Percentiles rank a stretch among this genome's conserved stretches.
Conservation (phyloP, 2,113 vertebrate species). For the Varanus salvator region DNA sequence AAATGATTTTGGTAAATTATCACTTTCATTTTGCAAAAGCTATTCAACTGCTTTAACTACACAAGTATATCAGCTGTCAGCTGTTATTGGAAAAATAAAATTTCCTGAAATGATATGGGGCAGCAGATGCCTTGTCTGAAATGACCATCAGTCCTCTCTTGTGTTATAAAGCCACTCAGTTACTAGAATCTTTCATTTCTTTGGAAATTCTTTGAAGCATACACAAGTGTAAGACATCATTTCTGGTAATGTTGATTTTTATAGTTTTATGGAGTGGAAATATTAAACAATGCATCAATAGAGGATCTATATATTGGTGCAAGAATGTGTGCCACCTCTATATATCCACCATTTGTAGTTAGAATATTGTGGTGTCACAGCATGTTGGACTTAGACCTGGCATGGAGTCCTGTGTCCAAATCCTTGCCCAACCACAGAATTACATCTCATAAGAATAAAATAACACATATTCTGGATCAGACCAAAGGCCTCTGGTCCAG, state of each 20-base stretch:
- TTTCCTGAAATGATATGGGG: not conserved
- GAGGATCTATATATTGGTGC: not conserved
- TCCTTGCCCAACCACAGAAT: too few relatives aligned
- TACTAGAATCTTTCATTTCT: not conserved
- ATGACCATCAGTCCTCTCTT: not conserved
- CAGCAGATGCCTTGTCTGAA: not conserved
- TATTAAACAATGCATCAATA: not conserved
- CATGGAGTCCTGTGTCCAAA: not conserved
- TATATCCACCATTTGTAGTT: too few relatives aligned
- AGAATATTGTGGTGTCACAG: not conserved
- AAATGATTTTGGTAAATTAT: slow-evolving; percentile 1
- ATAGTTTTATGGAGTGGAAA: not conserved
- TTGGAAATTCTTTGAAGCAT: not conserved
- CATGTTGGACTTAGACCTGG: not conserved
- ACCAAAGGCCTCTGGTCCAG: not conserved
- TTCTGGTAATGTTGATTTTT: not conserved
- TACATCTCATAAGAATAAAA: not conserved
- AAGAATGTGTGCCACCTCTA: not conserved
- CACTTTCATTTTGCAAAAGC: slow-evolving; percentile 22
- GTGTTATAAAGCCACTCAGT: not conserved
- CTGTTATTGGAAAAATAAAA: not conserved
- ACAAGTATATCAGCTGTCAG: not conserved
- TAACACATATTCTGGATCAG: not conserved
- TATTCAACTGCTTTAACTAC: not conserved
- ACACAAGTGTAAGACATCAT: not conserved